These are phyloP conservation scores for Odontocolon sp. DNA, from an alignment of 2,888 invertebrate genomes.

Conservation along the genomic window DNA sequence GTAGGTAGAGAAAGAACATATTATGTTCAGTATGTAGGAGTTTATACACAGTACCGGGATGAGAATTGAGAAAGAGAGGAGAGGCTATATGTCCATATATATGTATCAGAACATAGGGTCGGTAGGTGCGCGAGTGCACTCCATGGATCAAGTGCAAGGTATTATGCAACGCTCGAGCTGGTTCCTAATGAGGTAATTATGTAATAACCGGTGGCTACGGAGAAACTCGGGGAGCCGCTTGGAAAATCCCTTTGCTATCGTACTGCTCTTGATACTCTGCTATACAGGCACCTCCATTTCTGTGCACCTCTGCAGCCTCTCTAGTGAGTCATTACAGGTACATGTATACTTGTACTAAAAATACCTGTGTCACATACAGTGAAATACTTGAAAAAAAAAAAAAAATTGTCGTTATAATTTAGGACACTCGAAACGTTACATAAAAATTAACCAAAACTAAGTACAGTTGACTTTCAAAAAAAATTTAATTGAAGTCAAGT, in stretches of 20 bases:
- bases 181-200: constrained; percentile 68
- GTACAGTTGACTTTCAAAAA: no score
- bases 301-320: constrained; percentile 29
- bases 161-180: constrained; percentile 42
- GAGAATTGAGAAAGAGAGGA: background rate
- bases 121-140: constrained; percentile 13
- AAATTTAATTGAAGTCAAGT: no score
- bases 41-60: background rate
- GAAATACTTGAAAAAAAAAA: background rate
- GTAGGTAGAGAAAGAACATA: constrained; percentile 10
- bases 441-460: background rate
- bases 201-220: constrained; percentile 60
- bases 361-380: no score
- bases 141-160: constrained; percentile 45
- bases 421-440: no score
- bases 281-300: constrained; percentile 39
- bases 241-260: constrained; percentile 54
- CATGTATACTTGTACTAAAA: no score
- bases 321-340: constrained; percentile 60
- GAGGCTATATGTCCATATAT: background rate
- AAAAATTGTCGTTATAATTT: no score
- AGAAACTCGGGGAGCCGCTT: constrained; percentile 23
- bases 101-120: constrained; percentile 1
- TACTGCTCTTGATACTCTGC: constrained; percentile 32
- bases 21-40: constrained; percentile 18